phyloP scores from a whole-genome alignment of 2,113 vertebrate species.

The Indicator indicator region DNA sequence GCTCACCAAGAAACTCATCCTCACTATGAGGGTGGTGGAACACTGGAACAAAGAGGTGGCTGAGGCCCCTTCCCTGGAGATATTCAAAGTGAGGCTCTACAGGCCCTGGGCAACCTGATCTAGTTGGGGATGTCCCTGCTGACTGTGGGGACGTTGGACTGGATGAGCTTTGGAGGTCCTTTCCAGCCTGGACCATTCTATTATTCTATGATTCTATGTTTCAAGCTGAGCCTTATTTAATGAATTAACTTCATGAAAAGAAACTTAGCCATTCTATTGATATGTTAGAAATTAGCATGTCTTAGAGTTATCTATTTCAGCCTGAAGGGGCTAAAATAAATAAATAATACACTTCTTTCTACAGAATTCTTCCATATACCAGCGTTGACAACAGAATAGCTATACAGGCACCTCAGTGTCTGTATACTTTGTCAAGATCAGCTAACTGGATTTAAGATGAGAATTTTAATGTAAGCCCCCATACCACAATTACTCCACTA shows the following conservation, averaged over 20 bases:
- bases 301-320: not conserved
- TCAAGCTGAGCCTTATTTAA: not conserved
- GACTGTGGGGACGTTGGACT: too few relatives aligned
- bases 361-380: not conserved
- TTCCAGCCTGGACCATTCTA: too few relatives aligned
- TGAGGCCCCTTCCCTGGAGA: too few relatives aligned
- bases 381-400: not conserved
- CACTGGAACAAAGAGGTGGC: too few relatives aligned
- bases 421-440: not conserved
- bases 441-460: not conserved
- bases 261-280: not conserved
- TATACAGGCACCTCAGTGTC: not conserved
- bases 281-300: too few relatives aligned
- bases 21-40: too few relatives aligned
- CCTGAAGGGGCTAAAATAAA: not conserved
- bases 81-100: too few relatives aligned
- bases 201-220: not conserved
- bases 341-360: not conserved
- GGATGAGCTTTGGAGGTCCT: too few relatives aligned
- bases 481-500: not conserved
- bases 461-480: not conserved
- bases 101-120: too few relatives aligned
- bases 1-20: not conserved
- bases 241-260: not conserved
- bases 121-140: too few relatives aligned